Evolutionary conservation across 2,888 invertebrate species (phyloP), one percentile per base, ranked within the genome.

Genomic region (Orchesella flavescens): DNA sequence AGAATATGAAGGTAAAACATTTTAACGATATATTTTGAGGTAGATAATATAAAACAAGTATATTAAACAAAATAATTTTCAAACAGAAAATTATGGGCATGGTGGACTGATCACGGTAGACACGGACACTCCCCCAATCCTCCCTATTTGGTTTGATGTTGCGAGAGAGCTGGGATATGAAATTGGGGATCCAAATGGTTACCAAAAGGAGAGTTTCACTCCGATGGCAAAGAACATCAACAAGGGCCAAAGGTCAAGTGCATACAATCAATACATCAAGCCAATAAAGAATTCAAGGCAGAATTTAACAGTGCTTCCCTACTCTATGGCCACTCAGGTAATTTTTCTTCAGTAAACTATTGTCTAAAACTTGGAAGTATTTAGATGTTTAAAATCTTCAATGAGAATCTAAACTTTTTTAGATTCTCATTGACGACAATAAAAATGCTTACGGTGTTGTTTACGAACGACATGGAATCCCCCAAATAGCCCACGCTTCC

Each of bases 301-400:
- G 4, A 13, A 74, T 53, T 61, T 84, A 10, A 84, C 80, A 15
- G 80, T 86, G 1, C 59, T 83, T 10, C 43, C 80, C 19, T 84
- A 84, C 43, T 75, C 86, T 66, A n/a, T n/a, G n/a, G n/a, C n/a
- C n/a, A n/a, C n/a, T n/a, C n/a, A n/a, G n/a, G n/a, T n/a, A n/a
- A n/a, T n/a, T n/a, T n/a, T n/a, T n/a, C n/a, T n/a, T n/a, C n/a
- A n/a, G n/a, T n/a, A n/a, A n/a, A n/a, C n/a, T n/a, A n/a, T n/a
- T n/a, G n/a, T n/a, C n/a, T n/a, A n/a, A n/a, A n/a, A n/a, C n/a
- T n/a, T n/a, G n/a, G n/a, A n/a, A n/a, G n/a, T n/a, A n/a, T n/a
- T n/a, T n/a, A n/a, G n/a, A n/a, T n/a, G n/a, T n/a, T n/a, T n/a
- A n/a, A n/a, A n/a, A n/a, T n/a, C n/a, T n/a, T n/a, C n/a, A n/a